Percentiles rank a stretch among this genome's conserved stretches.
These are phyloP conservation scores for Eupeodes luniger DNA, from an alignment of 2,888 invertebrate genomes.

Conservation along the genomic window DNA sequence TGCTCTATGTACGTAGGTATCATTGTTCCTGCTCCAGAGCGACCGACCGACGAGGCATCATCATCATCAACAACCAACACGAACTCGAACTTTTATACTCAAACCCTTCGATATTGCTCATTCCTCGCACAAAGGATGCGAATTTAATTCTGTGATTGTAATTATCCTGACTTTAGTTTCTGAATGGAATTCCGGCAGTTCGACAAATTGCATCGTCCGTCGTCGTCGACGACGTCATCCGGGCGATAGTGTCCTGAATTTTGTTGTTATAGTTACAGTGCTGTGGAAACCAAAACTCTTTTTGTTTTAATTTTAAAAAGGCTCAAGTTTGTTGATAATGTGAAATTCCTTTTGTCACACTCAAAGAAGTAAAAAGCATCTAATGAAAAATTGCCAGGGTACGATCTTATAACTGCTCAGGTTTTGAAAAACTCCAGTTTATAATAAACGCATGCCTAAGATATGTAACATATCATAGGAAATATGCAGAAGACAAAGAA, in stretches of 20 bases:
- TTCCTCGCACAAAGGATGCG: slow-evolving; percentile 53
- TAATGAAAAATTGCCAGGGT: too few relatives aligned
- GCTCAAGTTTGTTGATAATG: too few relatives aligned
- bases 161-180: slow-evolving; percentile 63
- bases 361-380: too few relatives aligned
- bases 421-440: too few relatives aligned
- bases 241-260: slow-evolving; percentile 15
- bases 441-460: too few relatives aligned
- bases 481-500: too few relatives aligned
- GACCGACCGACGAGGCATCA: too few relatives aligned
- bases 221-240: neutral
- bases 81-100: neutral
- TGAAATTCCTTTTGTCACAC: too few relatives aligned
- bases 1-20: slow-evolving; percentile 15
- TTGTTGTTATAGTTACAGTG: slow-evolving; percentile 13
- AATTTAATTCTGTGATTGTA: slow-evolving; percentile 75
- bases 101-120: neutral
- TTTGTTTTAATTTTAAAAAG: too few relatives aligned
- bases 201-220: slow-evolving; percentile 16
- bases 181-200: slow-evolving; percentile 28
- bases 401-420: too few relatives aligned
- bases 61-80: neutral
- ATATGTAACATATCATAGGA: too few relatives aligned
- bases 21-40: neutral
- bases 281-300: neutral